These are phyloP conservation scores for Drosophila falleni DNA, from an alignment of 2,888 invertebrate species.

Conservation along the genomic window DNA sequence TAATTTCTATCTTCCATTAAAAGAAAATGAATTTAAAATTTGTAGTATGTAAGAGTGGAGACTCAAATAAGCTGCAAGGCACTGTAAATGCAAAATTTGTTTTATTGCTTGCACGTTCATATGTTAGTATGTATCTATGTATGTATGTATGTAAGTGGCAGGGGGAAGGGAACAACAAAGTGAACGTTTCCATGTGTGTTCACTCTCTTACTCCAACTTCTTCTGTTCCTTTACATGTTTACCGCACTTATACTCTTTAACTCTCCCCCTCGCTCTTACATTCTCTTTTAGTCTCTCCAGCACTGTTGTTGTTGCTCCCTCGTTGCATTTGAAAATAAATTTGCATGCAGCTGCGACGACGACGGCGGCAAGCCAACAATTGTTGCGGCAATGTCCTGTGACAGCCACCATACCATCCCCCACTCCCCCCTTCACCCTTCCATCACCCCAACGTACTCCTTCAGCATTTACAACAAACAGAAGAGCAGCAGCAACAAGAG, in stretches of 20 bases:
- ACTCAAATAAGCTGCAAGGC: too few relatives aligned
- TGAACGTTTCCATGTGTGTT: slow-evolving; percentile 39
- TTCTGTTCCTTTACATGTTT: neutral
- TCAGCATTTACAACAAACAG: slow-evolving; percentile 1
- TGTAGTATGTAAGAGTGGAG: too few relatives aligned
- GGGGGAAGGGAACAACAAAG: slow-evolving; percentile 1
- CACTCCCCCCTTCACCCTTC: neutral
- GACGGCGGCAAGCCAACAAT: slow-evolving; percentile 74
- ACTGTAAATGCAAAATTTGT: too few relatives aligned
- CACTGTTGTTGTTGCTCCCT: slow-evolving; percentile 43
- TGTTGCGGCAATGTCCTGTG: slow-evolving; percentile 77
- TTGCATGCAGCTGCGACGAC: slow-evolving; percentile 63
- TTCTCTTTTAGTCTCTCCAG: neutral
- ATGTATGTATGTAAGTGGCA: neutral
- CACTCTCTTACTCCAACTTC: slow-evolving; percentile 2
- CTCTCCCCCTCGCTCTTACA: neutral
- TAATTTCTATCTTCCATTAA: too few relatives aligned
- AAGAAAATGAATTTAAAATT: too few relatives aligned
- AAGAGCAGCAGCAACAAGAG: slow-evolving; percentile 1
- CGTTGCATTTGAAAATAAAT: slow-evolving; percentile 75
- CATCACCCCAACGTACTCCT: neutral
- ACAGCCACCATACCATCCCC: slow-evolving; percentile 17
- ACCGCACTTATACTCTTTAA: neutral
- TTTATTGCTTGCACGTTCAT: slow-evolving; percentile 56
- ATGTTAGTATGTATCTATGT: too few relatives aligned